Evolutionary conservation across 2,113 vertebrate species (phyloP).

Genomic region (Gallinago paraguaiae): DNA sequence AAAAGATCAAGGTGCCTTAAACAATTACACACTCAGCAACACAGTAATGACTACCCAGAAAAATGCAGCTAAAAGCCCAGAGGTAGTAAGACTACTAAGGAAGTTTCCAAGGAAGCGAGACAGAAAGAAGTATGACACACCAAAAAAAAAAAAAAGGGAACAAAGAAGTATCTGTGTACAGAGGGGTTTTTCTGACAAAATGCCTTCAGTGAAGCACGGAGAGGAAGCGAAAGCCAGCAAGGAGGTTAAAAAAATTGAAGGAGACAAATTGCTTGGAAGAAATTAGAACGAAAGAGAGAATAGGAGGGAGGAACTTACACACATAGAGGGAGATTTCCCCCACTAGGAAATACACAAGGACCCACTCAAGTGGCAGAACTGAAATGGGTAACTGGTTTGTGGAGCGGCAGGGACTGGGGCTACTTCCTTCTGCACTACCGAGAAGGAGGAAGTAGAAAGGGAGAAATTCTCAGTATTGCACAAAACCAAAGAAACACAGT

Average conservation of each 20-base stretch:
- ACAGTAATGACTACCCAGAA: not conserved
- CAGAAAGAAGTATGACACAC: not conserved
- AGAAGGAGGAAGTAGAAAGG: slow-evolving; percentile 55
- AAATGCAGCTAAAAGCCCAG: slow-evolving; percentile 33
- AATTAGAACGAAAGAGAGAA: slow-evolving; percentile 57
- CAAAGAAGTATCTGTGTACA: slow-evolving; percentile 20
- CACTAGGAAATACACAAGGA: slow-evolving; percentile 7
- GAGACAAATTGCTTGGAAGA: slow-evolving; percentile 36
- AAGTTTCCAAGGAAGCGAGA: slow-evolving; percentile 54
- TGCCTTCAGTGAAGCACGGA: not conserved
- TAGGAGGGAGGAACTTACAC: slow-evolving; percentile 31
- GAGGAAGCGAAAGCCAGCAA: slow-evolving; percentile 65
- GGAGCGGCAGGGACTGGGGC: not conserved
- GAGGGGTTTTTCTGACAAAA: slow-evolving; percentile 40
- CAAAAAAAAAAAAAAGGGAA: slow-evolving; percentile 4
- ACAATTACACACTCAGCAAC: slow-evolving; percentile 26
- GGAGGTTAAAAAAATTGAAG: slow-evolving; percentile 24
- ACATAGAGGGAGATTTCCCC: slow-evolving; percentile 3
- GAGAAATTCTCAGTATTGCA: slow-evolving; percentile 55
- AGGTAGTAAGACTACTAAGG: slow-evolving; percentile 16
- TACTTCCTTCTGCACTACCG: slow-evolving; percentile 18
- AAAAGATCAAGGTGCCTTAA: slow-evolving; percentile 50
- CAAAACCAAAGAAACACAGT: not conserved
- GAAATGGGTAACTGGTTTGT: slow-evolving; percentile 51
- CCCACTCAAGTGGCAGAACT: slow-evolving; percentile 4